A percentile compares a stretch with the other conserved stretches of the same genome.
Conservation (phyloP, 2,888 invertebrate genomes). For the Cephus sareptanus region DNA sequence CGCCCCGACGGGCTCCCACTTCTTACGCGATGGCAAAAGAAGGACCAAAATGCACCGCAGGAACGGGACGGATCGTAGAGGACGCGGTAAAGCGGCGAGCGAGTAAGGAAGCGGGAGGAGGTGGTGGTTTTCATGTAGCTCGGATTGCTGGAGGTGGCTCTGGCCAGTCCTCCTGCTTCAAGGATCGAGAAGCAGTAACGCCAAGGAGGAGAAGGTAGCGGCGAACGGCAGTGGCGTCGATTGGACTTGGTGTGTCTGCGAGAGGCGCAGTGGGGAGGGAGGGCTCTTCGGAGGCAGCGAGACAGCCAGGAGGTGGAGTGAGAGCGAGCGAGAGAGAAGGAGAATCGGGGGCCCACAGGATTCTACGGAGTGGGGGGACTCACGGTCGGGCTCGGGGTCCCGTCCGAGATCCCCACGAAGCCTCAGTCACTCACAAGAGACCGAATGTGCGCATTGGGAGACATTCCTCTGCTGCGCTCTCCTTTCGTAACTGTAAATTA, state of each 20-base stretch:
- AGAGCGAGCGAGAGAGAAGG: constrained; percentile 14
- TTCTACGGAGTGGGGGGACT: constrained; percentile 36
- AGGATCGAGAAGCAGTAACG: not conserved
- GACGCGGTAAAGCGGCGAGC: constrained; percentile 8
- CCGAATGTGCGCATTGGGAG: constrained; percentile 34
- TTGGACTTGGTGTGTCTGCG: not conserved
- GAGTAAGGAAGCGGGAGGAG: constrained; percentile 4
- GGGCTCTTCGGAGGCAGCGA: constrained; percentile 11
- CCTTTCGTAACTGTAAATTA: constrained; percentile 13
- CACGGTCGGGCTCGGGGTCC: constrained; percentile 55
- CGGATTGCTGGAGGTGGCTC: not conserved
- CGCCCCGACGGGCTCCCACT: constrained; percentile 29
- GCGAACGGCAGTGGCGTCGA: constrained; percentile 13
- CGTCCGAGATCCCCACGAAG: constrained; percentile 51
- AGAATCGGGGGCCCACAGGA: constrained; percentile 29
- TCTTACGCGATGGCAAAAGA: constrained; percentile 12
- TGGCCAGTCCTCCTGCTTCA: not conserved
- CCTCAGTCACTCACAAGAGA: constrained; percentile 59
- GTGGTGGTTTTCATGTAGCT: not conserved
- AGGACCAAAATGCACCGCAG: constrained; percentile 24
- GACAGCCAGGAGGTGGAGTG: constrained; percentile 2
- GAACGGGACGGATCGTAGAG: constrained; percentile 5
- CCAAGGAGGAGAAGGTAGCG: constrained; percentile 8
- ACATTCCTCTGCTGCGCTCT: constrained; percentile 22
- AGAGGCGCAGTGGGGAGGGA: constrained; percentile 8